Conservation (phyloP, 1,140 invertebrate genomes). For the Stenopsyche tienmushanensis region DNA sequence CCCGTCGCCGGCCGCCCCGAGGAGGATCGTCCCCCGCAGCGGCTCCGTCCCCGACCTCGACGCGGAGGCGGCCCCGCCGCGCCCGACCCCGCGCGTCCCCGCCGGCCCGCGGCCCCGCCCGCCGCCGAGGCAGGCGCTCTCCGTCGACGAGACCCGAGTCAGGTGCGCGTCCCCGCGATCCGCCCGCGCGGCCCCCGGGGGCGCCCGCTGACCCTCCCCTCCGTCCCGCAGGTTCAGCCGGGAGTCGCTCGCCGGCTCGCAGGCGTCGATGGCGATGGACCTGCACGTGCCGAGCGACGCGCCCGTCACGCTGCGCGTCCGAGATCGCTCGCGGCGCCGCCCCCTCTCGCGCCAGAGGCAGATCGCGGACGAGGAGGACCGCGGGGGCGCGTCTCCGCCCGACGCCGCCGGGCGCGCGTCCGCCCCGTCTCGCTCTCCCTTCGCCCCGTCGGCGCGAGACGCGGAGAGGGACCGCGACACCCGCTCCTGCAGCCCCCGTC, state of each 20-base stretch:
- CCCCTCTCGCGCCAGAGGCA: slow-evolving; percentile 72
- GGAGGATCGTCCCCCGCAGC: slow-evolving; percentile 46
- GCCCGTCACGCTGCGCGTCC: slow-evolving; percentile 67
- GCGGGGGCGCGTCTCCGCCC: slow-evolving; percentile 28
- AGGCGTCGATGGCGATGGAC: slow-evolving; percentile 72
- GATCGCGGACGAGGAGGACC: slow-evolving; percentile 64
- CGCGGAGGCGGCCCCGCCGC: slow-evolving; percentile 45
- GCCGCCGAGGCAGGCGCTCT: slow-evolving; percentile 64
- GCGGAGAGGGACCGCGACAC: slow-evolving; percentile 25
- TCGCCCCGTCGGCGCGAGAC: slow-evolving; percentile 17
- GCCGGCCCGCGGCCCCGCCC: slow-evolving; percentile 55
- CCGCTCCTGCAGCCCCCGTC: slow-evolving; percentile 30
- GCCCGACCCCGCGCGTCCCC: slow-evolving; percentile 45
- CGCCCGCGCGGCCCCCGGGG: no score
- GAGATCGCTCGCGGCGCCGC: slow-evolving; percentile 62
- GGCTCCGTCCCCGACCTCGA: slow-evolving; percentile 50
- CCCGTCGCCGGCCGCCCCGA: slow-evolving; percentile 46
- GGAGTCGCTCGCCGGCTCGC: slow-evolving; percentile 60
- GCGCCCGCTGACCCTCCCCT: no score
- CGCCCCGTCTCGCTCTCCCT: slow-evolving; percentile 21
- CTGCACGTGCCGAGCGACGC: slow-evolving; percentile 64
- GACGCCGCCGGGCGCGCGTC: no score
- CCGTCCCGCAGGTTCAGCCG: slow-evolving; percentile 55
- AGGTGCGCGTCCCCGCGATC: no score
- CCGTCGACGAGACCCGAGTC: slow-evolving; percentile 63